Percentiles rank a stretch among this genome's conserved stretches.
These are phyloP conservation scores for Yponomeuta cagnagella DNA, from an alignment of 2,888 invertebrate species.

Conservation along the genomic window DNA sequence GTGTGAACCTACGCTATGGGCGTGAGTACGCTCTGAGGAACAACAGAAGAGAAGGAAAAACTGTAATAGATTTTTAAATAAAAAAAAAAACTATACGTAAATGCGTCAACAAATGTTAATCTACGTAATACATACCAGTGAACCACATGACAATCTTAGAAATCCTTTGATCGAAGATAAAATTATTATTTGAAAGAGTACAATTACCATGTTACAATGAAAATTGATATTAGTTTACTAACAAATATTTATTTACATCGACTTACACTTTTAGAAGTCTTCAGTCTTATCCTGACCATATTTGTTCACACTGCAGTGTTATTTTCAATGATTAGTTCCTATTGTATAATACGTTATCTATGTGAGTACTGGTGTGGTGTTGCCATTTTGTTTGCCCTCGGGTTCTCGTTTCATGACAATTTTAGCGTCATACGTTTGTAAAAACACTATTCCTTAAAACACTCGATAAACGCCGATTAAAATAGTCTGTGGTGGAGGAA, in stretches of 20 bases:
- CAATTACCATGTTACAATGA: neutral
- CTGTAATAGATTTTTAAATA: neutral
- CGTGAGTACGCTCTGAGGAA: neutral
- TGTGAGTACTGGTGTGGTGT: neutral
- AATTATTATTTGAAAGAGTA: neutral
- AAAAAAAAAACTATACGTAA: neutral
- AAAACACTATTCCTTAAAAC: no score
- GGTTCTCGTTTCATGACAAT: neutral
- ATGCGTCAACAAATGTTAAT: neutral
- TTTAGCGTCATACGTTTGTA: neutral
- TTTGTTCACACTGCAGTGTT: neutral
- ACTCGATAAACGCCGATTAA: no score
- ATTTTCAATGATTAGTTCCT: neutral
- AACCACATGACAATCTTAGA: neutral
- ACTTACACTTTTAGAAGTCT: neutral
- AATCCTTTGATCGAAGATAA: neutral
- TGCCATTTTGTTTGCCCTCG: neutral
- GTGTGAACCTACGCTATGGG: no score
- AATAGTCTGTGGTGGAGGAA: no score
- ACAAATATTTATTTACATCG: neutral
- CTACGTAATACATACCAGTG: neutral
- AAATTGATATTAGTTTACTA: neutral
- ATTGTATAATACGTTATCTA: neutral
- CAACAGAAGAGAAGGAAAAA: neutral
- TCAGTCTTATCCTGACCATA: neutral